phyloP scores from a whole-genome alignment of 2,113 vertebrate genomes.

The Heteronetta atricapilla region DNA sequence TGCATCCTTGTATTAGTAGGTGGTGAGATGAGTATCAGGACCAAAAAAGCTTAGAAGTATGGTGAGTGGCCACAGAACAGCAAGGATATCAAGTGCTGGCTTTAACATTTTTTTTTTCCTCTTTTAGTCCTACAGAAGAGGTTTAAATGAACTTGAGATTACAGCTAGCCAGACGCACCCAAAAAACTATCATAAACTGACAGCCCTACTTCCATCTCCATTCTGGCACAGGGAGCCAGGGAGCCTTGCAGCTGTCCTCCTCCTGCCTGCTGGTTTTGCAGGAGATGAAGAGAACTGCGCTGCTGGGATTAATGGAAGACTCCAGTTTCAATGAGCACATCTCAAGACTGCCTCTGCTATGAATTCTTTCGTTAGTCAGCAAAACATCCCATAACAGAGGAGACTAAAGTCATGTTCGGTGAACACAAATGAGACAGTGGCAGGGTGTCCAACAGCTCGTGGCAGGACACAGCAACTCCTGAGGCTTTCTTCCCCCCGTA shows the following conservation, averaged over 20 bases:
- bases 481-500: background rate
- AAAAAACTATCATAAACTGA: background rate
- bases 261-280: background rate
- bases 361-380: background rate
- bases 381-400: background rate
- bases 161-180: background rate
- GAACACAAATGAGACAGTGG: background rate
- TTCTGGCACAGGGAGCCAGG: background rate
- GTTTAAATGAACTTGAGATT: background rate
- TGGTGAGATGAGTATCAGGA: background rate
- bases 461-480: background rate
- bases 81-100: background rate
- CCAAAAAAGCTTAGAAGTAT: background rate
- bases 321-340: background rate
- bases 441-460: background rate
- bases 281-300: background rate
- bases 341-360: background rate
- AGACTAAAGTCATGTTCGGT: background rate
- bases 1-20: slow-evolving; percentile 7
- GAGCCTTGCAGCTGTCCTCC: background rate
- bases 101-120: background rate
- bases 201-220: background rate
- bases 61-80: background rate
- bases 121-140: background rate
- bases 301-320: background rate